Evolutionary conservation across 2,113 vertebrate genomes (phyloP).

Genomic region (Oceanites oceanicus): DNA sequence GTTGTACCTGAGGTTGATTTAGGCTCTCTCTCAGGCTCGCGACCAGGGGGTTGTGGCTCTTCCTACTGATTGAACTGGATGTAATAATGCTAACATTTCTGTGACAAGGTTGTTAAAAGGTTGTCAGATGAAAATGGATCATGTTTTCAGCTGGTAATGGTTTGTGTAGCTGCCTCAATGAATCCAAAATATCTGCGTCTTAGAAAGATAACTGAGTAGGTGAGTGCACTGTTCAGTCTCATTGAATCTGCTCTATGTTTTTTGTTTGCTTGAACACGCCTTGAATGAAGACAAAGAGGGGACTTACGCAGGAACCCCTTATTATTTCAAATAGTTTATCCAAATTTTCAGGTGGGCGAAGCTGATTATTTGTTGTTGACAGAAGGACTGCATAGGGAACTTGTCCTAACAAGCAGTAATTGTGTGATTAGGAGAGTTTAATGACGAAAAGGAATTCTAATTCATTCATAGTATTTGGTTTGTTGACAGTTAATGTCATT

Average conservation of each 20-base stretch:
- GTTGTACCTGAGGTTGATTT: background rate
- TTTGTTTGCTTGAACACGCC: background rate
- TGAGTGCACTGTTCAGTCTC: background rate
- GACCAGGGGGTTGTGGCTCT: rapidly evolving
- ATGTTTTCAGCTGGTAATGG: background rate
- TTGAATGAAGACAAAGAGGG: constrained; percentile 44
- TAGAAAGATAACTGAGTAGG: background rate
- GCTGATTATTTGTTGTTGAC: constrained; percentile 75
- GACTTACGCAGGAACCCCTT: background rate
- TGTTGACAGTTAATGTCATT: constrained; percentile 73
- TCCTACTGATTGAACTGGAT: background rate
- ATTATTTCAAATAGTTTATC: constrained; percentile 26
- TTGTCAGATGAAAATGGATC: background rate
- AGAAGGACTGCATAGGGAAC: constrained; percentile 43
- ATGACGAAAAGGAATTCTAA: constrained; percentile 64
- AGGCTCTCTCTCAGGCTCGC: background rate
- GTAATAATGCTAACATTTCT: background rate
- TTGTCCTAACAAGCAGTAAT: constrained; percentile 73
- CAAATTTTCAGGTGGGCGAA: constrained; percentile 59
- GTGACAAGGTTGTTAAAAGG: background rate
- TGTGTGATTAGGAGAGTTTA: constrained; percentile 66
- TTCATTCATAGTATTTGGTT: constrained; percentile 31
- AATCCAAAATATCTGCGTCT: background rate
- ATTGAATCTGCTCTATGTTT: background rate
- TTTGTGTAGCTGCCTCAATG: background rate